Conservation (phyloP, 2,888 invertebrate species). For the Creontiades dilutus region DNA sequence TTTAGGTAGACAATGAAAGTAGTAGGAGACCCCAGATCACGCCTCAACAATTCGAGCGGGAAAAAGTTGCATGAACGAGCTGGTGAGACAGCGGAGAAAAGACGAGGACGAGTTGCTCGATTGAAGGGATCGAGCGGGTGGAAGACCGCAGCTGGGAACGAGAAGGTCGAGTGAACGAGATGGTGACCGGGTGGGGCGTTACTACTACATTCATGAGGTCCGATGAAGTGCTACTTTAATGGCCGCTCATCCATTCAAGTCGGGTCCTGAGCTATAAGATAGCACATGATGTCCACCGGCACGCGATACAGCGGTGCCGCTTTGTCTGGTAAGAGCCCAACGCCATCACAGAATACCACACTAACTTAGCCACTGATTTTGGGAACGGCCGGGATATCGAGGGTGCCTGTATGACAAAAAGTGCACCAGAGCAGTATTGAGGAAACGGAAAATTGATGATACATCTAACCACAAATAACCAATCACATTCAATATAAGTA, state of each 20-base stretch:
- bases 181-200: background rate
- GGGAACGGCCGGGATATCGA: background rate
- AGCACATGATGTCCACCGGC: slow-evolving; percentile 42
- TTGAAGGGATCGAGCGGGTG: background rate
- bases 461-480: too few relatives aligned
- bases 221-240: slow-evolving; percentile 49
- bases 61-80: slow-evolving; percentile 1
- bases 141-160: background rate
- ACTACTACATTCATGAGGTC: slow-evolving; percentile 39
- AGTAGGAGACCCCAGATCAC: background rate
- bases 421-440: background rate
- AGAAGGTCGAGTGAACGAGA: background rate
- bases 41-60: background rate
- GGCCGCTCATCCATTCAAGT: slow-evolving; percentile 49
- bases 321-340: slow-evolving; percentile 31
- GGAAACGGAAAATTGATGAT: too few relatives aligned
- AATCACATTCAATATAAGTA: too few relatives aligned
- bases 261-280: slow-evolving; percentile 15
- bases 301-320: slow-evolving; percentile 54
- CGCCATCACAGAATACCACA: slow-evolving; percentile 17
- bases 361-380: background rate
- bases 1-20: background rate
- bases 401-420: background rate
- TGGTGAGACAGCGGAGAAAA: background rate
- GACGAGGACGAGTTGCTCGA: background rate